These are phyloP conservation scores for Coronaproctus castanopsis DNA, from an alignment of 2,888 invertebrate species.

Conservation along the genomic window DNA sequence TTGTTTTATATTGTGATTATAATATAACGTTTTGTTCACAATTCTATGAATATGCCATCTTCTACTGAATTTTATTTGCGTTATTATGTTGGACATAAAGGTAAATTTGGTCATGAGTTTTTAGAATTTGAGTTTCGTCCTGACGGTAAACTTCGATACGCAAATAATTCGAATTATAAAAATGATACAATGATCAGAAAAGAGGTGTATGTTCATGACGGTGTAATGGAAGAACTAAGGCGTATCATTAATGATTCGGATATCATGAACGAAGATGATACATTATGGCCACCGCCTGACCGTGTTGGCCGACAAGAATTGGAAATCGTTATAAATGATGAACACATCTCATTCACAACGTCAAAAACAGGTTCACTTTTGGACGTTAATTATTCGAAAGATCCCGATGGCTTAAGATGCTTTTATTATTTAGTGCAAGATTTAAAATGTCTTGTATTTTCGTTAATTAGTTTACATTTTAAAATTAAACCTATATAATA, in stretches of 20 bases:
- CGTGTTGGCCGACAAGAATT: slow-evolving; percentile 57
- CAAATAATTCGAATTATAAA: slow-evolving; percentile 99
- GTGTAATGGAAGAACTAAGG: slow-evolving; percentile 94
- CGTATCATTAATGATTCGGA: slow-evolving; percentile 93
- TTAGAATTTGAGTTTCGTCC: slow-evolving; percentile 97
- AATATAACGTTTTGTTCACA: no score
- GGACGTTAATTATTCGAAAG: slow-evolving; percentile 93
- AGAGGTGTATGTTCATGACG: slow-evolving; percentile 86
- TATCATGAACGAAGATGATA: slow-evolving; percentile 84
- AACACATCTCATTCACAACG: slow-evolving; percentile 98
- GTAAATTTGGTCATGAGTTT: slow-evolving; percentile 99
- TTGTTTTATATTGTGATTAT: no score
- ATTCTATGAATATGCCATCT: no score
- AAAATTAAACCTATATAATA: slow-evolving; percentile 99
- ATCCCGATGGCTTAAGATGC: slow-evolving; percentile 89
- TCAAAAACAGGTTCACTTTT: slow-evolving; percentile 96
- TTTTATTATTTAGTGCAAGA: slow-evolving; percentile 99
- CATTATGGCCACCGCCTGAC: slow-evolving; percentile 71
- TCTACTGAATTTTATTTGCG: slow-evolving; percentile 65
- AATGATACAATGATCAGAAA: slow-evolving; percentile 99
- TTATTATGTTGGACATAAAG: slow-evolving; percentile 98
- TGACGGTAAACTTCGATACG: slow-evolving; percentile 93
- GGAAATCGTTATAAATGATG: slow-evolving; percentile 97
- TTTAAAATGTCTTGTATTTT: slow-evolving; percentile 96
- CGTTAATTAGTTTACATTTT: slow-evolving; percentile 95